Evolutionary conservation across 92 coral and sea anemone genomes (phyloP), one percentile per base, ranked within the genome.

Genomic region (Zoanthus sociatus): DNA sequence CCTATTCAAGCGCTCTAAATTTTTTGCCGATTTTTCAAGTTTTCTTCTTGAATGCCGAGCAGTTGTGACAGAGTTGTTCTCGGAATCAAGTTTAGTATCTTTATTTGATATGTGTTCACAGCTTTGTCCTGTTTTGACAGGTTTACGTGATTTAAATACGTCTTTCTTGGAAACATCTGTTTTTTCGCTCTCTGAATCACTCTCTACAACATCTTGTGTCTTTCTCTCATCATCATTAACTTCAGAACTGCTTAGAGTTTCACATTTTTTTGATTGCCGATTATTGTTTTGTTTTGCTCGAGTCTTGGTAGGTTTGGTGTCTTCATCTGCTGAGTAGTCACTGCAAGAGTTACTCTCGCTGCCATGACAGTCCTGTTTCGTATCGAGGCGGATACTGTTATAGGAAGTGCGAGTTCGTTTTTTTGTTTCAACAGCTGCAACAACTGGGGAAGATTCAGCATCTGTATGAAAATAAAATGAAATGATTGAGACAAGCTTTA

Each of bases 261-360:
- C 83, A 61, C 44, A 26, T 42, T 48, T 87, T 33, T 84, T 84
- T 42, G 87, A 44, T 7, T 16, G 79, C 14, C 87, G 67, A 9
- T 84, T 46, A 10, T 30, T 9, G 21, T 56, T 71, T 72, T 58
- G 56, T 63, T 30, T 76, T 81, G 73, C 90, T 44, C 37, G 72
- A 30, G 78, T 37, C 33, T 54, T 90, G 78, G 16, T 73, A 71
- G 30, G 83, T 70, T 78, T 83, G 13, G 60, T 86, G 81, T 44
- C 87, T 86, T 64, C 96, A 90, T 78, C 94, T 18, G 92, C 98
- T 0, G 95, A 83, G 69, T 94, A 93, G 70, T 95, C 98, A 87
- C 90, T 87, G 33, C 90, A 94, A 37, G 98, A 95, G 71, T 93
- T 87, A 46, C 90, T 92, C 45, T 93, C 98, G 8, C 83, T 88